Conservation (phyloP, 2,797 vertebrate genomes). For the Ispidina picta region DNA sequence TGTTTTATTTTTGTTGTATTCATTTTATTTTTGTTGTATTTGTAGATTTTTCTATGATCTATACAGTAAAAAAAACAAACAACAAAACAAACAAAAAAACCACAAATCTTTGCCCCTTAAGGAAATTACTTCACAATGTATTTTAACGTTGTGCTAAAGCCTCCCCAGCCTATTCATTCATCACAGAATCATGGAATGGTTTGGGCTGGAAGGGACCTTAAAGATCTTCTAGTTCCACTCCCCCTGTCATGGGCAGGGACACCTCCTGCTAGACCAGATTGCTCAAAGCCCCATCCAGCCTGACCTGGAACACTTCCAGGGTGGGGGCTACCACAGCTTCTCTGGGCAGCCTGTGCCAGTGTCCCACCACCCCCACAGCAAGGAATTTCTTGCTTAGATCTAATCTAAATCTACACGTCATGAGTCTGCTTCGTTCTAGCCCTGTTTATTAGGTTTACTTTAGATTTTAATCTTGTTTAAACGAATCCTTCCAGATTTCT, state of each 20-base stretch:
- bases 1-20: background rate
- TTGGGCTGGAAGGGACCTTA: background rate
- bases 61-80: no score
- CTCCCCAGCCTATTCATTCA: background rate
- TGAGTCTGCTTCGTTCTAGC: background rate
- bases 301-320: background rate
- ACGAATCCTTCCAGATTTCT: background rate
- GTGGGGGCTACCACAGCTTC: no score
- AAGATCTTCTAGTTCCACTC: background rate
- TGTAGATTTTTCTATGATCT: background rate
- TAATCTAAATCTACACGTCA: background rate
- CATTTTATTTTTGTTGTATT: background rate
- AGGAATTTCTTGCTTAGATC: background rate
- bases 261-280: background rate
- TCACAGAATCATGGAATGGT: background rate
- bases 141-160: background rate
- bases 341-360: background rate
- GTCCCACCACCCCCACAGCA: background rate
- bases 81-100: background rate
- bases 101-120: background rate
- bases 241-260: background rate
- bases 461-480: conserved; percentile 7
- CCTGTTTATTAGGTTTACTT: background rate
- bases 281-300: background rate
- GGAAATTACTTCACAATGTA: background rate